phyloP scores from a whole-genome alignment of 2,113 vertebrate genomes.

The Haliaeetus leucogaster region DNA sequence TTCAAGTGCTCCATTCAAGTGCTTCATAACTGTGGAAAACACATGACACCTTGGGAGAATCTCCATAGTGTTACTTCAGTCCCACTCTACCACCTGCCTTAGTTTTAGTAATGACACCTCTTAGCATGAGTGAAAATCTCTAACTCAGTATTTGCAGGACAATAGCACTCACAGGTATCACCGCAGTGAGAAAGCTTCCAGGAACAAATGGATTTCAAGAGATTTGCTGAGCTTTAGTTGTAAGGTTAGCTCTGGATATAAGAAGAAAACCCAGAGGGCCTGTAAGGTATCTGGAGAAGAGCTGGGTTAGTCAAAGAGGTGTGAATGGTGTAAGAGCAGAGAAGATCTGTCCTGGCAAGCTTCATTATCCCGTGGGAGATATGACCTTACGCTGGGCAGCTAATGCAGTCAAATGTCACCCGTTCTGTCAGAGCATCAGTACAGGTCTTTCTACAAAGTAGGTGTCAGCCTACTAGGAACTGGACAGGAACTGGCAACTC shows the following conservation, averaged over 20 bases:
- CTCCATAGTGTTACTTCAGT: background rate
- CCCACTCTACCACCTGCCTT: background rate
- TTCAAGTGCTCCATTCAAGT: background rate
- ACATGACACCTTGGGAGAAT: background rate
- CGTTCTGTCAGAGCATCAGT: background rate
- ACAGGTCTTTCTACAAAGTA: background rate
- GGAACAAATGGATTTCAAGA: background rate
- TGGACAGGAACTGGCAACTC: background rate
- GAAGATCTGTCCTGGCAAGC: background rate
- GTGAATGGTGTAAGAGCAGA: background rate
- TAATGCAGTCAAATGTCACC: background rate
- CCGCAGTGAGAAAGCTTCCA: background rate
- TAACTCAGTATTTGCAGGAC: background rate
- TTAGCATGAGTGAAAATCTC: background rate
- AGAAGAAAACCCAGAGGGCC: background rate
- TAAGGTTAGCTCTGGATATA: background rate
- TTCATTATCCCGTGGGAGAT: background rate
- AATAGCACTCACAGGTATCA: background rate
- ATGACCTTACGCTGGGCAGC: background rate
- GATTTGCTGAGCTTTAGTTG: background rate
- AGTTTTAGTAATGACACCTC: background rate
- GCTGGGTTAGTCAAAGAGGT: background rate
- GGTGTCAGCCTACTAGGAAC: background rate
- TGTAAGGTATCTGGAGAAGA: background rate
- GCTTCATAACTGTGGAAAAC: background rate